Conservation (phyloP, 2,797 vertebrate genomes). For the Girardinus metallicus region DNA sequence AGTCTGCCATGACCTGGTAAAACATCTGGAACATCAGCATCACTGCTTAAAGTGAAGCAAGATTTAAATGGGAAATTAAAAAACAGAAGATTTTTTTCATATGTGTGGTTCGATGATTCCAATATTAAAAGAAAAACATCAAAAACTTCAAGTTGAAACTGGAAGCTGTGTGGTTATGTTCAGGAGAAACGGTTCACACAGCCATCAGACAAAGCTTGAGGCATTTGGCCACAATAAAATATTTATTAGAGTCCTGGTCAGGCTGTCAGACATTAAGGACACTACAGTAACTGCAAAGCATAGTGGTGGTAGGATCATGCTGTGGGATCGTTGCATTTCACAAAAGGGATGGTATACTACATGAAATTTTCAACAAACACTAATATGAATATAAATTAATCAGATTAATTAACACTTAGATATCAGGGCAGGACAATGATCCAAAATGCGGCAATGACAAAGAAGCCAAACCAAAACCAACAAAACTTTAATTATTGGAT, state of each 20-base stretch:
- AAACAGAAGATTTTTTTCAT: too few species aligned
- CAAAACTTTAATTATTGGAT: background rate
- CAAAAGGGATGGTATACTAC: background rate
- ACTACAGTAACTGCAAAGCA: background rate
- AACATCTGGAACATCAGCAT: too few species aligned
- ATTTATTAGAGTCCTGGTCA: background rate
- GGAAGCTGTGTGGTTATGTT: background rate
- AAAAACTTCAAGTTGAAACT: background rate
- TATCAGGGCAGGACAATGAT: background rate
- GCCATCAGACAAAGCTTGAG: background rate
- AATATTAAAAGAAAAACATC: background rate
- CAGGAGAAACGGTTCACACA: background rate
- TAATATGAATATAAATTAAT: background rate
- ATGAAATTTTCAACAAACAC: too few species aligned
- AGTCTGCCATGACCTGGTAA: too few species aligned
- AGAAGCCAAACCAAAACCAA: background rate
- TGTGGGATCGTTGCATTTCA: background rate
- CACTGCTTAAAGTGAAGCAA: too few species aligned
- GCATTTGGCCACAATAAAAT: background rate
- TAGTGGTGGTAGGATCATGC: background rate
- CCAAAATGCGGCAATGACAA: background rate
- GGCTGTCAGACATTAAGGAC: background rate
- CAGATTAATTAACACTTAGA: background rate
- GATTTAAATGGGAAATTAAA: too few species aligned
- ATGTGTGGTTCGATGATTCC: too few species aligned